These are phyloP conservation scores for Azorinus chamasolen DNA, from an alignment of 2,888 invertebrate species.

Conservation along the genomic window DNA sequence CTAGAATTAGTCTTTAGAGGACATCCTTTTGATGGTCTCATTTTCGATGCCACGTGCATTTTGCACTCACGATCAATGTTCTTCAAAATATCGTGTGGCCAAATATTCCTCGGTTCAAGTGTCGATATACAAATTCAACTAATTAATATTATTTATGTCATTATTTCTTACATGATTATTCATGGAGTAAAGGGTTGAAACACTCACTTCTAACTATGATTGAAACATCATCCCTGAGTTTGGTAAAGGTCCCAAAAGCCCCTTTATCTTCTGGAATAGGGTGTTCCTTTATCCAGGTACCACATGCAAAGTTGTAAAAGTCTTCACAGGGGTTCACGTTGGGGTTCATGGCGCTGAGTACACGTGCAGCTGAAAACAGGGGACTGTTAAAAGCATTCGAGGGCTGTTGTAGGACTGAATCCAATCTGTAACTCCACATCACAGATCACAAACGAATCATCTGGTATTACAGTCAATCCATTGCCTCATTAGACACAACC, in stretches of 20 bases:
- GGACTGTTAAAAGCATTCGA: neutral
- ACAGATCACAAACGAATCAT: too few species aligned
- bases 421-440: too few species aligned
- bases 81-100: too few species aligned
- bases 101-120: too few species aligned
- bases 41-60: too few species aligned
- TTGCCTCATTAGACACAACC: too few species aligned
- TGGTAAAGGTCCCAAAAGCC: slow-evolving; percentile 50
- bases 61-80: too few species aligned
- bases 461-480: too few species aligned
- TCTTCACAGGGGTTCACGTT: slow-evolving; percentile 71
- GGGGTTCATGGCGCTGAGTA: slow-evolving; percentile 65
- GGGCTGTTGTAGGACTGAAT: neutral
- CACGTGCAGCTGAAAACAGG: slow-evolving; percentile 57
- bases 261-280: slow-evolving; percentile 71
- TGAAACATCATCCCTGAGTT: slow-evolving; percentile 57
- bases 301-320: slow-evolving; percentile 76
- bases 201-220: slow-evolving; percentile 61
- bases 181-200: neutral
- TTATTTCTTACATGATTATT: too few species aligned
- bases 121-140: too few species aligned
- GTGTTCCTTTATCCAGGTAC: slow-evolving; percentile 64
- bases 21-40: neutral
- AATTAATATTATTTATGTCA: too few species aligned
- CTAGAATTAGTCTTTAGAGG: neutral